Base-by-base conservation (phyloP, 2,888 invertebrate genomes). In the Eurytoma californica region DNA sequence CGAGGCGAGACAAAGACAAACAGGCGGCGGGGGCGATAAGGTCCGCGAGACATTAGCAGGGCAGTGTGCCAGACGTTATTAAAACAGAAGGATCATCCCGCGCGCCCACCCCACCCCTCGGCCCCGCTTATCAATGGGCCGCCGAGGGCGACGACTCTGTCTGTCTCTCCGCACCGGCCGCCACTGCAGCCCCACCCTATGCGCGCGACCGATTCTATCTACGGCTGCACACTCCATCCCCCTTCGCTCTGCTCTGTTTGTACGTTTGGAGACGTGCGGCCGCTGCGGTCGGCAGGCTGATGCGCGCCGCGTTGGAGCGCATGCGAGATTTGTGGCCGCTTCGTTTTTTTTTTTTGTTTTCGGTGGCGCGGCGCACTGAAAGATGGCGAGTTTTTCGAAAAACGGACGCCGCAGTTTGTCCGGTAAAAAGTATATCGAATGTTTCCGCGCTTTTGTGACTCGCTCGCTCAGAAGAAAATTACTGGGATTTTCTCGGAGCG, bases 11-110 rank as follows among this genome's bases (percentile, higher is more conserved):
- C 63, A 47, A 63, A 63, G 47, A 63, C 63, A 63, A 63, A 63
- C 18, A 63, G 24, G 16, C n/a, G n/a, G 47, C 20, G 28, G 58
- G 53, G 63, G 70, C 57, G 82, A 84, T 84, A 83, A 84, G 84
- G 84, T 83, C 84, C 82, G 82, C 69, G 85, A 82, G 82, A 82
- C 84, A 86, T 86, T 86, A 88, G 83, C 88, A 84, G 89, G 88
- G 87, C 88, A 89, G 87, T 88, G 88, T 88, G 88, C 87, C 88
- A 87, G 86, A 83, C 86, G 82, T 88, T 89, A 87, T 88, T 88
- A 87, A 87, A 88, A 88, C 85, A 85, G 86, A 85, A 84, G 84
- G 83, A 80, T 82, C 82, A 82, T 80, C 79, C 76, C 70, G 55
- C 69, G 70, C 57, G 24, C 24, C 24, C 24, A 2, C 24, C 24